Percentiles rank a stretch among this genome's conserved stretches.
These are phyloP conservation scores for Drosophila prosaltans DNA, from an alignment of 1,140 invertebrate genomes.

Conservation along the genomic window DNA sequence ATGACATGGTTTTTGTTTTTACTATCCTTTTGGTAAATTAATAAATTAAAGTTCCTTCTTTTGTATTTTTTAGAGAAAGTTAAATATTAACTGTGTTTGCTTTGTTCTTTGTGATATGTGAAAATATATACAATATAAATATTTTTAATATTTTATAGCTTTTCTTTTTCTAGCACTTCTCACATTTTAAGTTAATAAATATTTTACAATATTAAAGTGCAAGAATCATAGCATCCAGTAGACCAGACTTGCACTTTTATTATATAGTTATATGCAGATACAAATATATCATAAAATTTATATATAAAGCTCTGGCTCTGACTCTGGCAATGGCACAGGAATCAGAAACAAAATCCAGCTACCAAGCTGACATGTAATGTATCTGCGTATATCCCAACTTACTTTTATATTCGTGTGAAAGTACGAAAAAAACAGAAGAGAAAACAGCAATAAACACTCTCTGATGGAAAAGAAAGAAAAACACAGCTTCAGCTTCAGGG, in stretches of 20 bases:
- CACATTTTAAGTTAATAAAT: constrained; percentile 41
- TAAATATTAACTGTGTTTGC: too few species aligned
- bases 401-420: constrained; percentile 30
- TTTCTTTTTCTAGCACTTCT: not conserved
- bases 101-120: too few species aligned
- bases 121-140: not conserved
- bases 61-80: too few species aligned
- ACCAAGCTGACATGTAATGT: constrained; percentile 56
- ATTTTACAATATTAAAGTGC: constrained; percentile 55
- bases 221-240: constrained; percentile 40
- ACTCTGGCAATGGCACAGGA: constrained; percentile 19
- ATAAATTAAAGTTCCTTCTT: too few species aligned
- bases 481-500: constrained; percentile 6
- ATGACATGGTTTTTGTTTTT: too few species aligned
- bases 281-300: constrained; percentile 42
- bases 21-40: too few species aligned
- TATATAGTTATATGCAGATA: not conserved
- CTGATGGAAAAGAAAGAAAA: constrained; percentile 9
- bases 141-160: not conserved
- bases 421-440: not conserved
- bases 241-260: constrained; percentile 4
- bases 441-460: constrained; percentile 12
- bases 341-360: constrained; percentile 26
- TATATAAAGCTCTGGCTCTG: constrained; percentile 10
- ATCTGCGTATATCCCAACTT: constrained; percentile 20